Base-by-base conservation (phyloP, 2,113 vertebrate species). In the Parus major region DNA sequence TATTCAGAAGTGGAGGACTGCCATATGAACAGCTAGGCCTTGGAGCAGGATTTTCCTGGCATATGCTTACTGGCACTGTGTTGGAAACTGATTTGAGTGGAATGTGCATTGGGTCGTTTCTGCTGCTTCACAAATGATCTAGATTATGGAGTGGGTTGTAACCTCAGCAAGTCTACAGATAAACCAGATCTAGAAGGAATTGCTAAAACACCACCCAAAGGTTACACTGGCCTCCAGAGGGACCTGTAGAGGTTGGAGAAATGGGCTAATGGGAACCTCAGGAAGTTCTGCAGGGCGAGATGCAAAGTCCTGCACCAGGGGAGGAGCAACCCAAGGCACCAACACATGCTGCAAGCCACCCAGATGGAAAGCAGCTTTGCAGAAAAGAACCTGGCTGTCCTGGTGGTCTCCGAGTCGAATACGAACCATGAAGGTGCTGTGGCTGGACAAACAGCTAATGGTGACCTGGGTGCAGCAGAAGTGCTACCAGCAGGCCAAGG, bases 51-150 rank as follows among this genome's bases (percentile, higher is more conserved):
- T 79, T 61, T 68, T 65, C 5, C 36, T 80, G n/a, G 5, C 1
- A 0, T 73, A 5, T 0, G 0, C 19, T 60, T 95, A 16, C 2
- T 53, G 21, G 17, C 1, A 1, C 0, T 0, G 7, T 35, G 7
- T 21, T 70, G 35, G 39, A n/a, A 84, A 49, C 10, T 6, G 3
- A 22, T 46, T 53, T 63, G 36, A 72, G 19, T 23, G 23, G n/a
- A 19, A 8, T 1, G 1, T 15, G 2, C 16, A 5, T 8, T n/a
- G 49, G 5, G 2, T 76, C 69, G 16, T 64, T 73, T 42, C 9
- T 57, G 47, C 53, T 60, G 27, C 46, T n/a, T 19, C 15, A 4
- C 0, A 0, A 53, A 52, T n/a, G 22, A 12, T 29, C 28, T 52
- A 9, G 36, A 7, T 52, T 16, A 33, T 52, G 46, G 12, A 17